These are phyloP conservation scores for Erpetoichthys calabaricus DNA, from an alignment of 2,797 vertebrate genomes.

Conservation along the genomic window DNA sequence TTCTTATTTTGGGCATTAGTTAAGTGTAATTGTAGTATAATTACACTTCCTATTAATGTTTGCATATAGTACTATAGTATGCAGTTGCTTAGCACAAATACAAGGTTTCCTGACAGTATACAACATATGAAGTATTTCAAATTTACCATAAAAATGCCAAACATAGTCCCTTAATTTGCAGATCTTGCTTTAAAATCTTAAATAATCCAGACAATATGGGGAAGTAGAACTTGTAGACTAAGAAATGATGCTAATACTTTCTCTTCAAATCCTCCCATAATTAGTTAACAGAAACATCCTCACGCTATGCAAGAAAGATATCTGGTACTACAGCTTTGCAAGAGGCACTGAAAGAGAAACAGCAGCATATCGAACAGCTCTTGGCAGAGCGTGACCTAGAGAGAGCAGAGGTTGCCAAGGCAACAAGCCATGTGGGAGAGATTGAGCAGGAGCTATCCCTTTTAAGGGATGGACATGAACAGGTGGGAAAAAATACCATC, in stretches of 20 bases:
- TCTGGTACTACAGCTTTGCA: constrained; percentile 93
- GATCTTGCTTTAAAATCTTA: too few relatives aligned
- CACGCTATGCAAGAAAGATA: constrained; percentile 87
- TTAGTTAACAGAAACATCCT: constrained; percentile 93
- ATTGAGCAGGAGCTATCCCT: constrained; percentile 79
- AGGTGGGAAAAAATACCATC: constrained; percentile 45
- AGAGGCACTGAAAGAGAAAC: constrained; percentile 95
- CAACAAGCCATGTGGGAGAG: constrained; percentile 85
- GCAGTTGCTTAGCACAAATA: too few relatives aligned
- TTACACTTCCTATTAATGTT: too few relatives aligned
- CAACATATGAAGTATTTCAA: too few relatives aligned
- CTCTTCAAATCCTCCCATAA: constrained; percentile 25
- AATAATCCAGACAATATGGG: too few relatives aligned
- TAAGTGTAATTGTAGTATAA: too few relatives aligned
- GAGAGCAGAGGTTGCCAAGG: constrained; percentile 89
- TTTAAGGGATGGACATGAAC: constrained; percentile 81
- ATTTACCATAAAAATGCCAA: too few relatives aligned
- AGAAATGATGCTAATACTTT: constrained; percentile 1
- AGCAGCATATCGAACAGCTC: constrained; percentile 96
- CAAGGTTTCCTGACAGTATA: too few relatives aligned
- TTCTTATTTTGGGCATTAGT: too few relatives aligned
- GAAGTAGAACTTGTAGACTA: too few relatives aligned
- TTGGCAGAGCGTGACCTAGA: constrained; percentile 91
- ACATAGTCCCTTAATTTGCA: too few relatives aligned
- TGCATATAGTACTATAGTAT: too few relatives aligned